Evolutionary conservation across 1,140 invertebrate species (phyloP), one percentile per base, ranked within the genome.

Genomic region (Sarcophaga bullata): DNA sequence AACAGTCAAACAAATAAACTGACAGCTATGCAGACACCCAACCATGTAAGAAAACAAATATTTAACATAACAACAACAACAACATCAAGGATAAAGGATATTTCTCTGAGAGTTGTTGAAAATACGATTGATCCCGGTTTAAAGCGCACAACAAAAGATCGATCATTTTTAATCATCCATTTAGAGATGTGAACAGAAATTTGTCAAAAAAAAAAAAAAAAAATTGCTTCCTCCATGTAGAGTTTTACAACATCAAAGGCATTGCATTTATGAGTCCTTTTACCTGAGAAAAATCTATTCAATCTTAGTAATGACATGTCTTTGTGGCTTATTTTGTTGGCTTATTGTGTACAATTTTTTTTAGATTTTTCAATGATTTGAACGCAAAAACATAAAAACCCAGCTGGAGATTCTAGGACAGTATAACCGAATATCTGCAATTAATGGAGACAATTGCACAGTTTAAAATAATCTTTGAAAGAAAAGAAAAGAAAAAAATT

Each of bases 361-460:
- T 13, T 58, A 58, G 54, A 37, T 58, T 68, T 19, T n/a, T 19
- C 6, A 68, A 19, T n/a, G n/a, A 68, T 19, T 15, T 19, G 6
- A 68, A 19, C 0, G n/a, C n/a, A n/a, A n/a, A 15, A 19, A 68
- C n/a, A 68, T 25, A 19, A 68, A 68, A 68, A 68, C 62, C n/a
- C 62, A 68, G 62, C 62, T 68, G 62, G 62, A 68, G 2, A 68
- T 25, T 68, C 19, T 6, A 37, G 8, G 4, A 68, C 4, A 68
- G 15, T 6, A 68, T 68, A n/a, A 8, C n/a, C 0, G 19, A 68
- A 68, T 68, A 68, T 68, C 17, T 68, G 62, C 62, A 68, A 68
- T 68, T 68, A 68, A 68, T 68, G 17, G 6, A 68, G 62, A 68
- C 62, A 68, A 68, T 68, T 68, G 62, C 17, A 68, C 17, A 68